phyloP scores from a whole-genome alignment of 2,888 invertebrate genomes.

The Exocentrus adspersus region DNA sequence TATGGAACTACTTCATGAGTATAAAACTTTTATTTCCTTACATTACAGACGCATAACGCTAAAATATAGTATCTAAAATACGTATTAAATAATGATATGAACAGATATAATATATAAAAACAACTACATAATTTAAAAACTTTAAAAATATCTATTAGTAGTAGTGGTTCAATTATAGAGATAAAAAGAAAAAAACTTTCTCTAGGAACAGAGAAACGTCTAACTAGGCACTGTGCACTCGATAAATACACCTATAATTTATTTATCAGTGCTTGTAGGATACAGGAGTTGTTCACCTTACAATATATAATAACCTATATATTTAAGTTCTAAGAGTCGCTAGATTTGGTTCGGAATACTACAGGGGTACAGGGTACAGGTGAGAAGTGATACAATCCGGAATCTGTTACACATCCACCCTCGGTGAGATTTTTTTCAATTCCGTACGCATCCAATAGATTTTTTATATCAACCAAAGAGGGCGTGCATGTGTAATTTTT shows the following conservation, averaged over 20 bases:
- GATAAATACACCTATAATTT: slow-evolving; percentile 45
- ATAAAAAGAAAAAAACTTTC: slow-evolving; percentile 6
- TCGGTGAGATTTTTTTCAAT: not conserved
- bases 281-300: slow-evolving; percentile 47
- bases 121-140: slow-evolving; percentile 31
- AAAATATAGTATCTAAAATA: slow-evolving; percentile 42
- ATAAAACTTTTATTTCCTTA: slow-evolving; percentile 42
- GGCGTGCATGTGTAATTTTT: slow-evolving; percentile 37
- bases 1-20: slow-evolving; percentile 15
- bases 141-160: slow-evolving; percentile 11
- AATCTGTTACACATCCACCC: slow-evolving; percentile 9
- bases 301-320: slow-evolving; percentile 55
- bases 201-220: not conserved
- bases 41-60: slow-evolving; percentile 45
- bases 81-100: slow-evolving; percentile 42
- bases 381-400: slow-evolving; percentile 19
- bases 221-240: slow-evolving; percentile 35
- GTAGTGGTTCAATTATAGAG: not conserved
- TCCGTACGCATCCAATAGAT: not conserved
- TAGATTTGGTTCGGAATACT: slow-evolving; percentile 42
- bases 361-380: slow-evolving; percentile 25
- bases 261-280: slow-evolving; percentile 47
- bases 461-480: too few species aligned
- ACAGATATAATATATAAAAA: slow-evolving; percentile 46
- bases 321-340: slow-evolving; percentile 48